Base-by-base conservation (phyloP, 2,113 vertebrate species). In the Orthonyx spaldingii region DNA sequence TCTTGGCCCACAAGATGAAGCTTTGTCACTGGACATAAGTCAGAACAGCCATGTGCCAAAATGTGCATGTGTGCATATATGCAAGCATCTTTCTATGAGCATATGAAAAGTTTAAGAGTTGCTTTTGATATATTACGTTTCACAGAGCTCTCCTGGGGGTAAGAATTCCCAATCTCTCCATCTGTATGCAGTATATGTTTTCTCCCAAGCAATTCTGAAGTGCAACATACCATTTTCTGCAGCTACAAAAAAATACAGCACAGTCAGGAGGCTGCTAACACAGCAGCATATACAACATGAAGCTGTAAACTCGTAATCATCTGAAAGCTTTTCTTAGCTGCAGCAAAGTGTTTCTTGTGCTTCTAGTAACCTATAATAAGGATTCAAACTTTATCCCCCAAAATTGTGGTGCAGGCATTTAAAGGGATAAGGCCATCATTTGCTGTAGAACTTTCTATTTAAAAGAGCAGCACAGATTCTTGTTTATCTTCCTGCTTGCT, bases 311-410 rank as follows among this genome's bases (percentile, higher is more conserved):
- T 94, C 74, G 19, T 77, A 96, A 91, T 63, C 33, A 93, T 90
- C 76, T 47, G 53, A 87, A 95, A 53, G 83, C 70, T 96, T 94
- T 95, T 83, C 87, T 96, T 96, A 97, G 95, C 59, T 94, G 37
- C 41, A 96, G 83, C 10, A 24, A 93, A 93, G 69, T 60, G 75
- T 83, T 92, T 96, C 77, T 91, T 83, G 28, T 71, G 55, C 50
- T 93, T 94, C 69, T 84, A 42, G 70, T 70, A 96, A 79, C 90
- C 92, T 96, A 47, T 95, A 97, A 97, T 97, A 95, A 95, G 74
- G 74, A 94, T 35, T 64, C 75, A 88, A 64, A 61, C 35, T 88
- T 90, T 57, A 84, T 88, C 39, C 61, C 41, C 37, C 64, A 8
- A 84, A 94, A 95, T 32, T 88, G 59, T 64, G 57, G 60, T 71